Evolutionary conservation across 1,140 invertebrate genomes (phyloP), one percentile per base, ranked within the genome.

Genomic region (Eriocheir sinensis): DNA sequence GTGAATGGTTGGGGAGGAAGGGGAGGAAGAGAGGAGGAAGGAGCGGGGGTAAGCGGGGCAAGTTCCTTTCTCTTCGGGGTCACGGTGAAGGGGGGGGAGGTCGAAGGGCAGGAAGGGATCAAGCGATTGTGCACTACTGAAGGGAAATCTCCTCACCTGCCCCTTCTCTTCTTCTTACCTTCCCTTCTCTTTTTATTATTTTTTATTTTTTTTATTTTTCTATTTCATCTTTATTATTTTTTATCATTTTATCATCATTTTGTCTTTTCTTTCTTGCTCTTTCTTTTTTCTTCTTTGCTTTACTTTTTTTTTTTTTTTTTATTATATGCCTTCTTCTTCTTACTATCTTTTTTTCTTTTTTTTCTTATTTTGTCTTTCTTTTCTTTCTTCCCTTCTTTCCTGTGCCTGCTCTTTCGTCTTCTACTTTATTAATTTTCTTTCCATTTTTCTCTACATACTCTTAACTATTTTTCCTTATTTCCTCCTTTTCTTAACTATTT

Each of bases 61-160:
- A 21, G 60, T 72, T n/a, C 60, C 60, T 72, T 72, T 72, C 60
- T 72, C 60, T 72, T 72, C n/a, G n/a, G 60, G 60, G 60, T 72
- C 60, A 72, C 60, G 60, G 60, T 72, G 12, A 21, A n/a, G 60
- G 60, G 21, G 60, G 60, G 27, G 27, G 8, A n/a, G 60, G 60
- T 72, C 60, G 60, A 72, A 72, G 60, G 60, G 8, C 27, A 72
- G 27, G 60, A 72, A 72, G 60, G 60, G 60, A 72, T 72, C 60
- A 72, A 72, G 60, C n/a, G 60, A 72, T 72, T 72, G 60, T 72
- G 60, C 27, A 72, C 60, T 72, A 72, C 60, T 72, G 60, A 72
- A 72, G 60, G 60, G 60, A 72, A 72, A 72, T 21, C 53, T 21
- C 48, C 60, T 72, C 8, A 72, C 60, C 27, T 72, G 60, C 21